Percentiles rank a stretch among this genome's conserved stretches.
Evolutionary conservation across 2,888 invertebrate species (phyloP).

Genomic region (Dryococelus australis): DNA sequence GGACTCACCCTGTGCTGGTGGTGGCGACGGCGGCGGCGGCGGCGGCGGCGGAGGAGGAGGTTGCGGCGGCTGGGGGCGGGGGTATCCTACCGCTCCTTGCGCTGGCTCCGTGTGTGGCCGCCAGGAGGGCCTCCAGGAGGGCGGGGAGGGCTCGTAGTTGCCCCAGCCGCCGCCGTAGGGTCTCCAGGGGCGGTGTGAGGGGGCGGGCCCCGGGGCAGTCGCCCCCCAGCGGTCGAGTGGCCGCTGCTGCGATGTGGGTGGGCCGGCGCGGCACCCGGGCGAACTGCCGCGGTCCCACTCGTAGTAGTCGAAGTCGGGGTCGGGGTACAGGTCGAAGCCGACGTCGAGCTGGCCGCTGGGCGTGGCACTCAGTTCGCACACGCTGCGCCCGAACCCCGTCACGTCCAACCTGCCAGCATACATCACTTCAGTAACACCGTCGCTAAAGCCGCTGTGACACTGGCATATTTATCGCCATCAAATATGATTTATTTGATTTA

Average conservation of each 20-base stretch:
- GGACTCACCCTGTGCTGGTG: background rate
- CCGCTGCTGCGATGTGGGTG: background rate
- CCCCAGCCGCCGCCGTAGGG: conserved; percentile 34
- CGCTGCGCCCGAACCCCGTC: conserved; percentile 67
- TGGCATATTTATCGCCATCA: no score
- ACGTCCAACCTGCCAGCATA: conserved; percentile 35
- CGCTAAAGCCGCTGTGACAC: no score
- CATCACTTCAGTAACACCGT: no score
- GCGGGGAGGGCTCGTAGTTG: conserved; percentile 27
- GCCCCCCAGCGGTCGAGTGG: background rate
- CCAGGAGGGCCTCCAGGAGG: background rate
- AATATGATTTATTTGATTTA: no score
- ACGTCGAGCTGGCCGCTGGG: conserved; percentile 75
- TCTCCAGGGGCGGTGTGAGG: background rate
- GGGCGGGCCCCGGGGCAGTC: conserved; percentile 24
- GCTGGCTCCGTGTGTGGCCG: background rate
- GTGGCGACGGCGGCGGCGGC: background rate
- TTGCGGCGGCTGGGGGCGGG: conserved; percentile 58
- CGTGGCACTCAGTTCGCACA: conserved; percentile 78
- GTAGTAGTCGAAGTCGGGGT: conserved; percentile 80
- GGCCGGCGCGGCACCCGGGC: conserved; percentile 39
- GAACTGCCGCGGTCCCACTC: conserved; percentile 76
- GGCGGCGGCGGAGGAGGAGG: background rate
- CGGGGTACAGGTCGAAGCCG: conserved; percentile 68
- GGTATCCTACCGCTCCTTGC: conserved; percentile 32